A percentile compares a stretch with the other conserved stretches of the same genome.
These are phyloP conservation scores for Lochmaea crataegi DNA, from an alignment of 2,888 invertebrate species.

Conservation along the genomic window DNA sequence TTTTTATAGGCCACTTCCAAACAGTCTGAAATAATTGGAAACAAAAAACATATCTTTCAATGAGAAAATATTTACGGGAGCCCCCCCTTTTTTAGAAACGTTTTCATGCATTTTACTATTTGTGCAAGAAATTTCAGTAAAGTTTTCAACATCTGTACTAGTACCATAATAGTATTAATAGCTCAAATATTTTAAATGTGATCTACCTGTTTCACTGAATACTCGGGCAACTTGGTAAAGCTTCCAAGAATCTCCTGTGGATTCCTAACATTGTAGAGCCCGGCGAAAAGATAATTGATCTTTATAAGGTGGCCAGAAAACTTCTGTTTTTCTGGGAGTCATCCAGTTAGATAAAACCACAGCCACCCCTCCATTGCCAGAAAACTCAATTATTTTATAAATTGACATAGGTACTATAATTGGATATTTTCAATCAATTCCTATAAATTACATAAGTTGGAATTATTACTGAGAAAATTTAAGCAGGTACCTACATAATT, in stretches of 20 bases:
- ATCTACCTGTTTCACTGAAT: slow-evolving; percentile 23
- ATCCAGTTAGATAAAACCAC: too few relatives aligned
- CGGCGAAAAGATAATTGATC: too few relatives aligned
- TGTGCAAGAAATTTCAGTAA: slow-evolving; percentile 22
- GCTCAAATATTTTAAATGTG: slow-evolving; percentile 14
- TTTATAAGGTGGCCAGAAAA: too few relatives aligned
- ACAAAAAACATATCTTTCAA: slow-evolving; percentile 16
- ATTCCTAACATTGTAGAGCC: too few relatives aligned
- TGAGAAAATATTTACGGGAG: slow-evolving; percentile 15
- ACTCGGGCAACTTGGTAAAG: slow-evolving; percentile 18
- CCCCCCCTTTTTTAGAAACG: slow-evolving; percentile 12
- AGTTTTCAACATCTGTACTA: slow-evolving; percentile 18
- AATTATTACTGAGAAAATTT: too few relatives aligned
- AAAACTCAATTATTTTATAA: too few relatives aligned
- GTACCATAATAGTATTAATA: slow-evolving; percentile 8
- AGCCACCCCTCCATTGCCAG: too few relatives aligned
- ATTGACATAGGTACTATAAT: too few relatives aligned
- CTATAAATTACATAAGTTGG: too few relatives aligned
- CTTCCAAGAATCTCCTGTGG: slow-evolving; percentile 18
- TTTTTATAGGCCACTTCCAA: slow-evolving; percentile 29
- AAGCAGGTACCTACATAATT: too few relatives aligned
- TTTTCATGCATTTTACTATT: slow-evolving; percentile 25
- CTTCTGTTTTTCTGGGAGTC: too few relatives aligned
- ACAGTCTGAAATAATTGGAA: slow-evolving; percentile 24
- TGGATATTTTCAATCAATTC: too few relatives aligned